A percentile compares a stretch with the other conserved stretches of the same genome.
Evolutionary conservation across 2,888 invertebrate species (phyloP).

Genomic region (Neoascia interrupta): DNA sequence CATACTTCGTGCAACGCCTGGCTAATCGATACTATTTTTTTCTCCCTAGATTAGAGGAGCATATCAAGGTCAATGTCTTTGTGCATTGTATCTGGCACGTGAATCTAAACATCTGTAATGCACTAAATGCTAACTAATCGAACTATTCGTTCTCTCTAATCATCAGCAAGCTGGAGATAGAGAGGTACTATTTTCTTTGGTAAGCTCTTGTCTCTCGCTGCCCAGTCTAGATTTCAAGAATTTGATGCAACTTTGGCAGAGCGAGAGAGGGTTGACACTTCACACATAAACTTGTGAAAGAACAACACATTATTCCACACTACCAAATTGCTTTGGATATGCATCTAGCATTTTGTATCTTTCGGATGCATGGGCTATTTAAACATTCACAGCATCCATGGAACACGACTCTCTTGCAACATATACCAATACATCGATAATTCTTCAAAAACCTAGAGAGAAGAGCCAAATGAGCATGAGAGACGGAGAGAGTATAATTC

Average conservation of each 20-base stretch:
- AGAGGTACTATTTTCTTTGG: too few relatives aligned
- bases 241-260: too few relatives aligned
- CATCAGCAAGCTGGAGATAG: too few relatives aligned
- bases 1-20: constrained; percentile 11
- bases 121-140: constrained; percentile 10
- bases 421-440: background rate
- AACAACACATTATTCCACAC: background rate
- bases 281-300: background rate
- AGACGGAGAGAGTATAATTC: background rate
- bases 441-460: too few relatives aligned
- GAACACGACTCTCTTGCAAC: constrained; percentile 40
- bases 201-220: background rate
- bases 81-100: constrained; percentile 31
- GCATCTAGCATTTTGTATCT: too few relatives aligned
- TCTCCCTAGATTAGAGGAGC: constrained; percentile 2
- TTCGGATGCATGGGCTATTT: background rate
- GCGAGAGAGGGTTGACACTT: too few relatives aligned
- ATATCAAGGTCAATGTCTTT: constrained; percentile 63
- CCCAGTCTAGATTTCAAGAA: background rate
- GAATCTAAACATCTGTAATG: constrained; percentile 53
- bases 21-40: constrained; percentile 40
- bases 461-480: background rate
- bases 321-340: background rate
- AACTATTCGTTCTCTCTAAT: too few relatives aligned
- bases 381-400: background rate